These are phyloP conservation scores for Meteorus cinctellus DNA, from an alignment of 2,888 invertebrate genomes.

Conservation along the genomic window DNA sequence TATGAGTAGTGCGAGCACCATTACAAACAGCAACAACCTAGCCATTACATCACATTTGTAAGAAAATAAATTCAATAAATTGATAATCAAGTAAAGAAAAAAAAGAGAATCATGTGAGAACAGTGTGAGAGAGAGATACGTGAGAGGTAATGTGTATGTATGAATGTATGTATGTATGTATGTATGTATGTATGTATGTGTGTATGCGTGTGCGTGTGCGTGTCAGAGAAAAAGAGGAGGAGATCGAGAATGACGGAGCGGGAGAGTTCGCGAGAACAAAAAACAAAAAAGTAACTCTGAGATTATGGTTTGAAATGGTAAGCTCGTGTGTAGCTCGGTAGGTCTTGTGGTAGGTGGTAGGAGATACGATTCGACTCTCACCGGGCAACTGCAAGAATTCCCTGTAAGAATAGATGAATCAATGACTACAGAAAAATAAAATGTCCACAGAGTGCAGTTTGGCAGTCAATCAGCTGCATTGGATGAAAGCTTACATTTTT, in stretches of 20 bases:
- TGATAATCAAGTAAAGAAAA: conserved; percentile 31
- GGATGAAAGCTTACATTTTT: conserved; percentile 60
- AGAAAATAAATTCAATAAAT: conserved; percentile 59
- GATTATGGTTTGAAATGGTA: conserved; percentile 73
- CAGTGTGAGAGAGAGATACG: conserved; percentile 39
- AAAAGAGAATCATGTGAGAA: conserved; percentile 46
- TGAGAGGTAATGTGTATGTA: conserved; percentile 43
- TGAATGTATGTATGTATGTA: neutral
- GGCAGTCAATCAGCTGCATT: conserved; percentile 67
- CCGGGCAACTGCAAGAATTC: conserved; percentile 55
- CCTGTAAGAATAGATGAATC: neutral
- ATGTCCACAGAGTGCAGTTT: conserved; percentile 71
- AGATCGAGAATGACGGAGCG: conserved; percentile 24
- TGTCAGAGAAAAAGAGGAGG: conserved; percentile 4
- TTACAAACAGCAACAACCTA: conserved; percentile 74
- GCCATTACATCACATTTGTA: conserved; percentile 70
- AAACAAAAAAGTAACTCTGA: conserved; percentile 48
- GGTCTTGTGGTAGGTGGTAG: conserved; percentile 71
- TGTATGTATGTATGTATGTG: conserved; percentile 33
- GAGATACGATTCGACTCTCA: conserved; percentile 70
- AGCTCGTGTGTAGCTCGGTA: conserved; percentile 73
- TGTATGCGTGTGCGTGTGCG: conserved; percentile 21
- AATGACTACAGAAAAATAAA: conserved; percentile 26
- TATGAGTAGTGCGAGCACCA: conserved; percentile 73
- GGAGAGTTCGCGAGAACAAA: conserved; percentile 18